Evolutionary conservation across 2,888 invertebrate species (phyloP), one percentile per base, ranked within the genome.

Genomic region (Cheilosia soror): DNA sequence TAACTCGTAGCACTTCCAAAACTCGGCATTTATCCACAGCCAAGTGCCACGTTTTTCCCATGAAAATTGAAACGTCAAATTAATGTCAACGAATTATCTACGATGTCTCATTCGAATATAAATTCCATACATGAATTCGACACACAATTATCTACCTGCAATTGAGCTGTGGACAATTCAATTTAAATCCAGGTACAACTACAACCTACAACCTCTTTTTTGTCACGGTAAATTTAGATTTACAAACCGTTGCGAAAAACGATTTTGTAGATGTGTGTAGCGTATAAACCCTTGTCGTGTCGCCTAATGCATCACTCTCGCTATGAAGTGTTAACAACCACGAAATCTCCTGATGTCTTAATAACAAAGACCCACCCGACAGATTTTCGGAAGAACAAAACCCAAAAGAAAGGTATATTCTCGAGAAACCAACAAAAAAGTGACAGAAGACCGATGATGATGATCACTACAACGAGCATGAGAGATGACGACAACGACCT

Each of bases 321-420:
- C 87, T 88, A 89, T 88, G 89, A 90, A 90, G 90, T 90, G 91
- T 89, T 90, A 90, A 90, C 90, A 90, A 87, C 87, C 87, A 87
- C 86, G 76, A 87, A 87, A 87, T 87, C 79, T 66, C 71, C 75
- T 88, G 88, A 90, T 89, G 88, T 83, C 89, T 89, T 88, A 89
- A 90, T 90, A 87, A 79, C 84, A 88, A 88, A 89, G 89, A 89
- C 81, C 71, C 62, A 80, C 75, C 76, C 75, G 71, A 80, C 71
- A 60, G 73, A 65, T 75, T 78, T 84, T 84, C 76, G 75, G 77
- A 71, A 78, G 83, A 72, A 77, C 82, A 76, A 47, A 60, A 73
- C 66, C 58, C 37, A 63, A 72, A 58, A 55, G n/a, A 49, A 65
- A 55, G 29, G 37, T 49, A 42, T 44, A 57, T 69, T 44, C 58